Evolutionary conservation across 2,113 vertebrate species (phyloP).

Genomic region (Tetrax tetrax): DNA sequence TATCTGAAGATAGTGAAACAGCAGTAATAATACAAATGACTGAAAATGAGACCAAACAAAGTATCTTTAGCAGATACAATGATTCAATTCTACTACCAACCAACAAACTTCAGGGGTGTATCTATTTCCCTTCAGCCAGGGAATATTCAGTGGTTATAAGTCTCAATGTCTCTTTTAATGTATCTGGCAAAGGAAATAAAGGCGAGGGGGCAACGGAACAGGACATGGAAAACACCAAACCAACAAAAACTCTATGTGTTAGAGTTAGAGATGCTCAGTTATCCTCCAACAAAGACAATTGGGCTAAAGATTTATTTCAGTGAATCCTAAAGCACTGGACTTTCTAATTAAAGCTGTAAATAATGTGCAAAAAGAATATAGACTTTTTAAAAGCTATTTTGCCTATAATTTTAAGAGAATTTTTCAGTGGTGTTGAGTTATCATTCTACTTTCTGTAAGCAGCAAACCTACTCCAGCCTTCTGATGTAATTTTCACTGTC

Average conservation of each 20-base stretch:
- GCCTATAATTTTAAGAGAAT: background rate
- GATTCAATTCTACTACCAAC: background rate
- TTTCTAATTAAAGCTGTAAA: background rate
- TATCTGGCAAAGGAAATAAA: background rate
- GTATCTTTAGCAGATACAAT: background rate
- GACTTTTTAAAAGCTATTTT: background rate
- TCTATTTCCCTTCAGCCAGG: background rate
- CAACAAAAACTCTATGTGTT: background rate
- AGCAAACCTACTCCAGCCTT: background rate
- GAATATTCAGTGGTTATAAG: background rate
- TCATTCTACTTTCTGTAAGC: background rate
- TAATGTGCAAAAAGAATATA: background rate
- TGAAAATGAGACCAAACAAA: background rate
- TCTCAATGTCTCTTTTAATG: background rate
- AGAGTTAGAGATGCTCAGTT: background rate
- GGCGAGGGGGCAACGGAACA: too few relatives aligned
- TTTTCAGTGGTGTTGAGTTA: background rate
- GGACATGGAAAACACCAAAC: accelerated
- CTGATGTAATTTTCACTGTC: background rate
- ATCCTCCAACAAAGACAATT: background rate
- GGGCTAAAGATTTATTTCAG: background rate
- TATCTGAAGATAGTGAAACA: background rate
- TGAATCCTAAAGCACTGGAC: background rate
- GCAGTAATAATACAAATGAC: background rate
- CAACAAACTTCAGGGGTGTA: background rate